These are phyloP conservation scores for Saguinus midas DNA, from an alignment of 2,113 vertebrate genomes.

Conservation along the genomic window DNA sequence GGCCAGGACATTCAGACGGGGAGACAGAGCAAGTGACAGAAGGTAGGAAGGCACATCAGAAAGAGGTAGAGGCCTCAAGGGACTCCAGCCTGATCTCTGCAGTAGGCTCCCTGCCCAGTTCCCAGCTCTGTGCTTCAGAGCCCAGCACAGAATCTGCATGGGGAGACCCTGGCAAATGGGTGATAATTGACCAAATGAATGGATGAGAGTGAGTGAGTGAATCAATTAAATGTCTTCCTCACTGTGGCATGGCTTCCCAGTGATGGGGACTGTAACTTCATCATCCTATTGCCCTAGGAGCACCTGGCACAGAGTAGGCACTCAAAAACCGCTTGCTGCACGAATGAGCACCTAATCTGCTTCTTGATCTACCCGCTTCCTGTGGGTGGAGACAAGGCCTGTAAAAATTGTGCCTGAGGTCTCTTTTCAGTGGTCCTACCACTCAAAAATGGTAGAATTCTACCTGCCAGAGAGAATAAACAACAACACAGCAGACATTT, in stretches of 20 bases:
- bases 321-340: neutral
- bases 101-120: neutral
- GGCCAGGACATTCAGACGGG: neutral
- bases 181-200: neutral
- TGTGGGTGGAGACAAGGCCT: neutral
- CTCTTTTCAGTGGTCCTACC: neutral
- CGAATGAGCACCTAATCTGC: neutral
- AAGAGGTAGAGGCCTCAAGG: neutral
- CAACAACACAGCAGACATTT: neutral
- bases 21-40: conserved; percentile 53
- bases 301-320: neutral
- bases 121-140: neutral
- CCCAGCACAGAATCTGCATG: neutral
- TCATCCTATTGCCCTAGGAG: neutral
- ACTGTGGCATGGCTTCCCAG: neutral
- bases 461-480: neutral
- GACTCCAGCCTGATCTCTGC: neutral
- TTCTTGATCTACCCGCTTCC: neutral
- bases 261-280: neutral
- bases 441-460: neutral
- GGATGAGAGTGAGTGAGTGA: neutral
- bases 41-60: neutral
- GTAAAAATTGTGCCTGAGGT: neutral
- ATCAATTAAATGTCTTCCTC: neutral
- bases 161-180: neutral